Evolutionary conservation across 2,888 invertebrate species (phyloP).

Genomic region (Microctonus aethiopoides): DNA sequence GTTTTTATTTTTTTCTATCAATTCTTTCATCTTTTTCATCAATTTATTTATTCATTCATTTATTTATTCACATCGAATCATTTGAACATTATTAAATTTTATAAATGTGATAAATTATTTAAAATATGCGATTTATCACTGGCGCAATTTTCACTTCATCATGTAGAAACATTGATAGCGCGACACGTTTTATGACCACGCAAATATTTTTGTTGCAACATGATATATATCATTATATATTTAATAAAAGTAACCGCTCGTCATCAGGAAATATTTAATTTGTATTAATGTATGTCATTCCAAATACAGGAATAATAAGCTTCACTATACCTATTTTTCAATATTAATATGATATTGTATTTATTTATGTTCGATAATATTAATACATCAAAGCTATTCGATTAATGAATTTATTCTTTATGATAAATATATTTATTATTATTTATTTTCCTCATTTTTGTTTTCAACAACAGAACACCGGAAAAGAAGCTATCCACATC

Average conservation of each 20-base stretch:
- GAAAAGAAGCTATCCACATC: conserved; percentile 74
- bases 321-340: not conserved
- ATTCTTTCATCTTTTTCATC: no score
- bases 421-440: no score
- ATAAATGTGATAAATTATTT: not conserved
- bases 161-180: not conserved
- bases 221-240: not conserved
- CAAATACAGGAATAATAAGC: not conserved
- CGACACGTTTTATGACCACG: not conserved
- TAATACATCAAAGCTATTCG: not conserved
- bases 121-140: not conserved
- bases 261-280: not conserved
- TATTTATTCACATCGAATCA: no score
- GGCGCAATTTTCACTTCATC: not conserved
- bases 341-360: not conserved
- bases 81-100: no score
- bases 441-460: no score
- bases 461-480: conserved; percentile 70
- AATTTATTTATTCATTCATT: no score
- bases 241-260: not conserved
- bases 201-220: not conserved
- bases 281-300: not conserved
- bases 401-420: not conserved
- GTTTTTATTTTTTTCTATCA: no score
- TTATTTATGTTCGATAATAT: not conserved